Percentiles rank a stretch among this genome's conserved stretches.
Conservation (phyloP, 2,113 vertebrate species). For the Nesoenas mayeri region DNA sequence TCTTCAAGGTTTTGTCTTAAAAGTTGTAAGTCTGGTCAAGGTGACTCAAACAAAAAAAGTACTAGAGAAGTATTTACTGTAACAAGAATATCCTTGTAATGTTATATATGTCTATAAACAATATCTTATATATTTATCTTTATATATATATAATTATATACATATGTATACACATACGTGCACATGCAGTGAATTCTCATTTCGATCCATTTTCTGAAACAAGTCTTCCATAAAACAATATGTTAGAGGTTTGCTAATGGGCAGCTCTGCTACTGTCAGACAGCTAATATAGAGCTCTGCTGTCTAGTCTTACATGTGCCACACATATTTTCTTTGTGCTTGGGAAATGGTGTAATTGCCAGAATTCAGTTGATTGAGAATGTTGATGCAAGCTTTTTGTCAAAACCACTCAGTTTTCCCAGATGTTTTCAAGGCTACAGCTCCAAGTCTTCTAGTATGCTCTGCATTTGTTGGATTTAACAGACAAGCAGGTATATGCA, state of each 20-base stretch:
- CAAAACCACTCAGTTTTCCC: neutral
- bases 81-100: neutral
- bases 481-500: neutral
- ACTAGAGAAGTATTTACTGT: neutral
- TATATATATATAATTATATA: neutral
- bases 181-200: neutral
- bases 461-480: neutral
- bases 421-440: neutral
- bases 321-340: neutral
- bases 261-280: neutral
- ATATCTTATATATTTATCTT: rapidly evolving
- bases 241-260: neutral
- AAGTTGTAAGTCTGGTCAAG: neutral
- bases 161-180: neutral
- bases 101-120: neutral
- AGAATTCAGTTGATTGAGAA: neutral
- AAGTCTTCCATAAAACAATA: neutral
- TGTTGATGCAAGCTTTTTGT: neutral
- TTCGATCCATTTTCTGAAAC: neutral
- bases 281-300: neutral
- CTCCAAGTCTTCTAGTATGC: neutral
- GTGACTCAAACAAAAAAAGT: neutral
- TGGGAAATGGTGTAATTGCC: neutral
- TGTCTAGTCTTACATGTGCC: neutral
- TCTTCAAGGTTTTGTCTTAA: neutral